Evolutionary conservation across 2,797 vertebrate species (phyloP).

Genomic region (Alauda arvensis): DNA sequence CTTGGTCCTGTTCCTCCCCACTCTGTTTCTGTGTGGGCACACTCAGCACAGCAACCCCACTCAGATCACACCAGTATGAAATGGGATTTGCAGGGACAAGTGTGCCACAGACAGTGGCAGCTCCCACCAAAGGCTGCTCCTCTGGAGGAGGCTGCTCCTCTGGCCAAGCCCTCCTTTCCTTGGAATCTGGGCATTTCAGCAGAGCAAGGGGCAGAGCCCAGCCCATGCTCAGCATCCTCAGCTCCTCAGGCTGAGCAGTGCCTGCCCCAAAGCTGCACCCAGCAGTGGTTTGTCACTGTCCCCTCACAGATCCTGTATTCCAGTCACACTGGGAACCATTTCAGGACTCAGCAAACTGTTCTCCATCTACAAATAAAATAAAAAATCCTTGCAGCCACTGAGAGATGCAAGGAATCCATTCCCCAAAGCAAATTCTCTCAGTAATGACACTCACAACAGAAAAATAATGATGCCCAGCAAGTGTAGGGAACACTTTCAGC

Average conservation of each 20-base stretch:
- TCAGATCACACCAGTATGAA: rapidly evolving
- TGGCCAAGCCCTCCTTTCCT: background rate
- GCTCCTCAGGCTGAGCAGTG: background rate
- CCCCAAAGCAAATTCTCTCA: background rate
- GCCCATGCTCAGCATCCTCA: background rate
- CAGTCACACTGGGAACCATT: background rate
- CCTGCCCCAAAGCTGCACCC: background rate
- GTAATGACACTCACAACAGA: background rate
- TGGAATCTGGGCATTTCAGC: background rate
- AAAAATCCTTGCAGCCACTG: background rate
- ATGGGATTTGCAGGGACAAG: background rate
- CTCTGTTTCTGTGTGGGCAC: background rate
- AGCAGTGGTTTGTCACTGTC: rapidly evolving
- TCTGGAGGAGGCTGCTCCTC: background rate
- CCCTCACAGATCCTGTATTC: background rate
- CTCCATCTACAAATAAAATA: background rate
- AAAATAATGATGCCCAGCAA: background rate
- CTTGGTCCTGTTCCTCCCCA: background rate
- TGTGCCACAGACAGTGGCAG: rapidly evolving
- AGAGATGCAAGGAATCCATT: background rate
- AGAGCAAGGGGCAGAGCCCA: background rate
- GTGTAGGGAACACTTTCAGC: background rate
- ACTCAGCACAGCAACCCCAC: background rate
- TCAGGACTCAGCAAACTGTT: background rate
- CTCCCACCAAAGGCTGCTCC: background rate